A percentile compares a stretch with the other conserved stretches of the same genome.
Conservation (phyloP, 1,140 invertebrate genomes). For the Bilobella aurantiaca region DNA sequence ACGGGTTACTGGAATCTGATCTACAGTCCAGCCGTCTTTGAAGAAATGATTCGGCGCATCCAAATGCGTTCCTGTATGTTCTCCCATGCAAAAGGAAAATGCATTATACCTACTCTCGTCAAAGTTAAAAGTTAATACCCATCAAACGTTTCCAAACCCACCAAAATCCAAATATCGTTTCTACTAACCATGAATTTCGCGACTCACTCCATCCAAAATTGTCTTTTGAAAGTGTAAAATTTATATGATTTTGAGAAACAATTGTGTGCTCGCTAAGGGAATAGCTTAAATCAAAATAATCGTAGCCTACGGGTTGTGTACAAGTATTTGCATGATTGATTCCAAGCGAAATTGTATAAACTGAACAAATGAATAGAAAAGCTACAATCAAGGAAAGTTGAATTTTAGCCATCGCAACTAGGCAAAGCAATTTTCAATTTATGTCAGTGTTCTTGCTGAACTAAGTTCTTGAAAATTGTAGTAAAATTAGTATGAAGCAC, state of each 20-base stretch:
- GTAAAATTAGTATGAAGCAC: too few relatives aligned
- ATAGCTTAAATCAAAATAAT: constrained; percentile 28
- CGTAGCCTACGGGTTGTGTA: too few relatives aligned
- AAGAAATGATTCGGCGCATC: constrained; percentile 57
- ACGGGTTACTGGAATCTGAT: constrained; percentile 49
- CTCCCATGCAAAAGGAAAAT: constrained; percentile 37
- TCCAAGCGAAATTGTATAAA: too few relatives aligned
- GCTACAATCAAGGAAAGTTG: too few relatives aligned
- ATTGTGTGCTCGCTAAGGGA: constrained; percentile 27
- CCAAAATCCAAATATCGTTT: constrained; percentile 1
- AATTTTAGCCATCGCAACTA: too few relatives aligned
- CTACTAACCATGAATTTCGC: constrained; percentile 14
- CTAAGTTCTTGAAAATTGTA: too few relatives aligned
- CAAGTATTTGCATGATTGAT: too few relatives aligned
- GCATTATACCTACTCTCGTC: constrained; percentile 22
- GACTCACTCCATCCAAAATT: neutral
- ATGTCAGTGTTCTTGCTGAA: too few relatives aligned
- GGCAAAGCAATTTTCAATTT: too few relatives aligned
- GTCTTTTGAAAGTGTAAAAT: constrained; percentile 23
- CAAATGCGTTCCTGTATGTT: constrained; percentile 56
- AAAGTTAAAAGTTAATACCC: neutral
- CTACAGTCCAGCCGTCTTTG: constrained; percentile 45
- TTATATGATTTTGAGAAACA: constrained; percentile 19
- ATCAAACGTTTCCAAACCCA: neutral
- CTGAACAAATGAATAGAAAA: too few relatives aligned